Conservation (phyloP, 2,888 invertebrate genomes). For the Notodonta ziczac region DNA sequence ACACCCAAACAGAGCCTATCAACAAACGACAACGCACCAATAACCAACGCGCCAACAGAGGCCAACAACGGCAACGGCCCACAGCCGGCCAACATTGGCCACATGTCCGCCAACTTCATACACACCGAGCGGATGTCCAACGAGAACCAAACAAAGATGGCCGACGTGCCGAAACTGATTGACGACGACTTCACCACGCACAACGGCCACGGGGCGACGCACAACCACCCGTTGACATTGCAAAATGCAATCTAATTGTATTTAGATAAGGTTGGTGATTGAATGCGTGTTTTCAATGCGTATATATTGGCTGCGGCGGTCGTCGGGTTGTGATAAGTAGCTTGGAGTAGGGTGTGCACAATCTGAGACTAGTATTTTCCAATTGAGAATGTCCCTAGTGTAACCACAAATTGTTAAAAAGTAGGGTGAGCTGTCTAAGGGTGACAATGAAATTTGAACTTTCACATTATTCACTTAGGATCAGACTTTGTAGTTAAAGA, state of each 20-base stretch:
- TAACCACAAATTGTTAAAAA: too few relatives aligned
- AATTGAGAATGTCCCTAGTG: too few relatives aligned
- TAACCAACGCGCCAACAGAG: constrained; percentile 39
- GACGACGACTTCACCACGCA: constrained; percentile 77
- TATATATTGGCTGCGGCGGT: constrained; percentile 65
- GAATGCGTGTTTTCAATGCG: constrained; percentile 54
- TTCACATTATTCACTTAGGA: neutral
- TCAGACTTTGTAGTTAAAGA: neutral
- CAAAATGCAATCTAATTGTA: constrained; percentile 71
- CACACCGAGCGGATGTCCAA: constrained; percentile 63
- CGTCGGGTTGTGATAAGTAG: constrained; percentile 14
- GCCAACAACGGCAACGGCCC: constrained; percentile 65
- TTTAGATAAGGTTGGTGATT: constrained; percentile 45
- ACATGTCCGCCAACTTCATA: constrained; percentile 71
- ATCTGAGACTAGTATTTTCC: neutral
- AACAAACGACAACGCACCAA: constrained; percentile 51
- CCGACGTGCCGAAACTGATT: constrained; percentile 49
- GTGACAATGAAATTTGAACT: neutral
- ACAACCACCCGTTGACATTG: constrained; percentile 70
- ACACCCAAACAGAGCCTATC: constrained; percentile 43
- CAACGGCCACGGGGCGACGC: constrained; percentile 67
- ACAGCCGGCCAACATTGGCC: constrained; percentile 48
- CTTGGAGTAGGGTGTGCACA: constrained; percentile 9
- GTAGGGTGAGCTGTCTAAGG: too few relatives aligned
- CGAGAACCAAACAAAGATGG: constrained; percentile 54